phyloP scores from a whole-genome alignment of 2,113 vertebrate genomes.

The Nymphicus hollandicus region DNA sequence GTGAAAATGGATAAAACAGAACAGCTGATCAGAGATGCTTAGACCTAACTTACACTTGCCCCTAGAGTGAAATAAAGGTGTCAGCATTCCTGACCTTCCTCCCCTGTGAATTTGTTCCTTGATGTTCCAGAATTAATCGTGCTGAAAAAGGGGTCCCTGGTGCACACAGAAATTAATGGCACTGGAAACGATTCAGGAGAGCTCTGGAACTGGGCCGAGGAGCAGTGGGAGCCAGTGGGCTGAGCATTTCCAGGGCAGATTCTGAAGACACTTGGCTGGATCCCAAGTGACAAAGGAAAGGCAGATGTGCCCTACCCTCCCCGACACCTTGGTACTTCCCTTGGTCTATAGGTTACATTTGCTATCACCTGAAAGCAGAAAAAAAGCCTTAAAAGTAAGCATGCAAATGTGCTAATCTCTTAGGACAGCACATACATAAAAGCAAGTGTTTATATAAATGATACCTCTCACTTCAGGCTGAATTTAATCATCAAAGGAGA shows the following conservation, averaged over 20 bases:
- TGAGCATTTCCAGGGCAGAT: neutral
- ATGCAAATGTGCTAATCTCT: slow-evolving; percentile 21
- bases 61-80: neutral
- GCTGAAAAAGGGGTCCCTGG: neutral
- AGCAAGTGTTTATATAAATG: slow-evolving; percentile 59
- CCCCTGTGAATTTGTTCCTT: neutral
- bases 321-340: neutral
- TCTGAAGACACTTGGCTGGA: neutral
- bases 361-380: slow-evolving; percentile 2
- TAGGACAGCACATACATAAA: slow-evolving; percentile 42
- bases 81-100: neutral
- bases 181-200: neutral
- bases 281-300: neutral
- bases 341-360: neutral
- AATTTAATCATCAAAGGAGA: slow-evolving; percentile 60
- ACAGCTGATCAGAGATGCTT: neutral
- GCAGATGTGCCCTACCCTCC: neutral
- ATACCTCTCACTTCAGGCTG: slow-evolving; percentile 42
- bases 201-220: neutral
- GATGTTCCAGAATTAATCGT: neutral
- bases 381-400: neutral
- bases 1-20: neutral
- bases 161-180: neutral
- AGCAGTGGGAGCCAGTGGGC: neutral
- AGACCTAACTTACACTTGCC: neutral